Conservation (phyloP, 2,113 vertebrate species). For the Amblyornis subalaris region DNA sequence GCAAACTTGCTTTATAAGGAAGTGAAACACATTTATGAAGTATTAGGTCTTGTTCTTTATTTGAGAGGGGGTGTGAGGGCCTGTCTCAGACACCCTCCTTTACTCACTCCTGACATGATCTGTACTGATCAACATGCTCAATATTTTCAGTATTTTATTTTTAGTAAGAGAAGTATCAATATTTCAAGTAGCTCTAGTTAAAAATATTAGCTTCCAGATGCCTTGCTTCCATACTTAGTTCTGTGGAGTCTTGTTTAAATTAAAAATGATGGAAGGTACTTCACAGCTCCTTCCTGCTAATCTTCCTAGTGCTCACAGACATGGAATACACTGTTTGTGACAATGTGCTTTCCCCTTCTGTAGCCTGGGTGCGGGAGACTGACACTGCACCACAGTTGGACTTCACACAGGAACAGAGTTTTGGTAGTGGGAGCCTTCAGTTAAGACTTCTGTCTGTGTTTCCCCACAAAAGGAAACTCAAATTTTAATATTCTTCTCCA, state of each 20-base stretch:
- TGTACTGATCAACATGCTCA: neutral
- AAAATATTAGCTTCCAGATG: neutral
- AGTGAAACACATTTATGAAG: neutral
- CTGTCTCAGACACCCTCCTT: neutral
- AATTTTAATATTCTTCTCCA: neutral
- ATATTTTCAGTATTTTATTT: neutral
- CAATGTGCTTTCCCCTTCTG: neutral
- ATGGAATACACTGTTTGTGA: neutral
- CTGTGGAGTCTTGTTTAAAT: neutral
- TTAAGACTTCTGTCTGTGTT: neutral
- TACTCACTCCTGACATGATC: neutral
- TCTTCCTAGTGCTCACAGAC: neutral
- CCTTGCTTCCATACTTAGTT: neutral
- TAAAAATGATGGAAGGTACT: neutral
- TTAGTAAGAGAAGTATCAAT: neutral
- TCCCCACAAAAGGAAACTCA: neutral
- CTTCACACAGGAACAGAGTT: neutral
- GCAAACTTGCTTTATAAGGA: neutral
- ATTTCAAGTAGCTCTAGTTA: neutral
- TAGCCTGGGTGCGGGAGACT: neutral
- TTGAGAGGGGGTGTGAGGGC: rapidly evolving
- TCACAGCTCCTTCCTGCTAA: neutral
- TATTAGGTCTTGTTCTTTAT: neutral
- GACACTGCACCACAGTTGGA: neutral
- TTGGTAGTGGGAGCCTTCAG: neutral